A percentile compares a stretch with the other conserved stretches of the same genome.
Conservation (phyloP, 2,888 invertebrate species). For the Leptinotarsa juncta region DNA sequence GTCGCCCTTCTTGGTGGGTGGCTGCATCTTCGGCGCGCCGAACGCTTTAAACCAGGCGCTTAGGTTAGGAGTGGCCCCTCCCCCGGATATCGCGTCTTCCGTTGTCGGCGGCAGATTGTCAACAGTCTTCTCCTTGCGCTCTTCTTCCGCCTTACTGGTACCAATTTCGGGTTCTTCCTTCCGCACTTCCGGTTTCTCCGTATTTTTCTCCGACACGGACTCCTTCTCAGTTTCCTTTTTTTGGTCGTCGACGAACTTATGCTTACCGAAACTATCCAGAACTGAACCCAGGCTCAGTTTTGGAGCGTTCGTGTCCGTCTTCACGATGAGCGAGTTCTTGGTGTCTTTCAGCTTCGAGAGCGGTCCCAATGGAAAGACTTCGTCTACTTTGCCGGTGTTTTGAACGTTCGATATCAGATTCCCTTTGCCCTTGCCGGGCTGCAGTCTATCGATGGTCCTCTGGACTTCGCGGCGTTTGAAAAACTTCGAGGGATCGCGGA, state of each 20-base stretch:
- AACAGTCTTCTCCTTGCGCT: constrained; percentile 57
- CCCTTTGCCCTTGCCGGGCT: constrained; percentile 89
- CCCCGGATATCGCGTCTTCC: constrained; percentile 58
- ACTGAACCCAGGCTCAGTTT: constrained; percentile 89
- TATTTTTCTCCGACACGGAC: constrained; percentile 58
- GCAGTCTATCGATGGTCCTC: constrained; percentile 84
- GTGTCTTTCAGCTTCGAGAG: constrained; percentile 71
- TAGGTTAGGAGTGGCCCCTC: constrained; percentile 82
- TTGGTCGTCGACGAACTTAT: constrained; percentile 72
- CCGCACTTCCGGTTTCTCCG: constrained; percentile 1
- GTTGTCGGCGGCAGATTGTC: constrained; percentile 46
- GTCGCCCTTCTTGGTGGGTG: constrained; percentile 73
- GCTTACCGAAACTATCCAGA: constrained; percentile 79
- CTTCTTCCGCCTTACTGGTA: constrained; percentile 45
- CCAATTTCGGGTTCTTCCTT: constrained; percentile 2
- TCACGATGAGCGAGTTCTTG: constrained; percentile 70
- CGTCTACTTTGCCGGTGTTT: constrained; percentile 71
- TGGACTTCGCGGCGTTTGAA: constrained; percentile 77
- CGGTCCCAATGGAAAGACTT: constrained; percentile 69
- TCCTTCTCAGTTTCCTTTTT: constrained; percentile 57
- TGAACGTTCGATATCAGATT: constrained; percentile 80
- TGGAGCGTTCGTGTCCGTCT: constrained; percentile 77
- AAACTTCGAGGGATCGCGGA: constrained; percentile 61
- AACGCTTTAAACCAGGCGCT: constrained; percentile 95
- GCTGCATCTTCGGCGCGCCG: constrained; percentile 82